Percentiles rank a stretch among this genome's conserved stretches.
Conservation (phyloP, 1,140 invertebrate species). For the Drosophila novamexicana region DNA sequence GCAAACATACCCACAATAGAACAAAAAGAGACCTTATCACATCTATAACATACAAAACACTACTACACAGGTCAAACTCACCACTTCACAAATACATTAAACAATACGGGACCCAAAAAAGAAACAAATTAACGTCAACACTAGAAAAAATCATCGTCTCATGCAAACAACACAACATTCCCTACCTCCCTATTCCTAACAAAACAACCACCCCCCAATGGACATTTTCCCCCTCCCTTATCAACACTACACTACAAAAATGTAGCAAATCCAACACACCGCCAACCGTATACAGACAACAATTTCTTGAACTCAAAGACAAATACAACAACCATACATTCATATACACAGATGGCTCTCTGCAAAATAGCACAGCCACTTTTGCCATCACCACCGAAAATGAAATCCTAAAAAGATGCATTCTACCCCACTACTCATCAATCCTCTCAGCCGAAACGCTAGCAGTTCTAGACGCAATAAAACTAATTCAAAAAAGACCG, state of each 20-base stretch:
- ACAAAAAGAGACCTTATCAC: constrained; percentile 14
- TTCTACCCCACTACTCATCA: background rate
- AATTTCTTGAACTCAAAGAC: background rate
- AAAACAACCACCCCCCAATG: background rate
- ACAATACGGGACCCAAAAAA: background rate
- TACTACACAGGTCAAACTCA: constrained; percentile 5
- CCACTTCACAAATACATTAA: constrained; percentile 6
- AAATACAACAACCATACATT: background rate
- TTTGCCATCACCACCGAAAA: constrained; percentile 6
- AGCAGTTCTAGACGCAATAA: background rate
- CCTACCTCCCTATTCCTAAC: no score
- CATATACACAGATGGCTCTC: constrained; percentile 3
- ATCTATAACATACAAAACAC: constrained; percentile 6
- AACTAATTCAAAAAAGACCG: background rate
- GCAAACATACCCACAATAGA: constrained; percentile 21
- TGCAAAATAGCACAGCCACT: constrained; percentile 6
- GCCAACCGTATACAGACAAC: background rate
- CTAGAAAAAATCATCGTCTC: no score
- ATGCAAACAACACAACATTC: no score
- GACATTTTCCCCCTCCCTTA: background rate
- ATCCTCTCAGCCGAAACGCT: background rate
- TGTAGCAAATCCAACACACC: background rate
- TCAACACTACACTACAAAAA: constrained; percentile 1
- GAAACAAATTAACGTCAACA: constrained; percentile 1
- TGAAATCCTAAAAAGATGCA: constrained; percentile 1